Evolutionary conservation across 1,140 invertebrate genomes (phyloP).

Genomic region (Pteromalus puparum): DNA sequence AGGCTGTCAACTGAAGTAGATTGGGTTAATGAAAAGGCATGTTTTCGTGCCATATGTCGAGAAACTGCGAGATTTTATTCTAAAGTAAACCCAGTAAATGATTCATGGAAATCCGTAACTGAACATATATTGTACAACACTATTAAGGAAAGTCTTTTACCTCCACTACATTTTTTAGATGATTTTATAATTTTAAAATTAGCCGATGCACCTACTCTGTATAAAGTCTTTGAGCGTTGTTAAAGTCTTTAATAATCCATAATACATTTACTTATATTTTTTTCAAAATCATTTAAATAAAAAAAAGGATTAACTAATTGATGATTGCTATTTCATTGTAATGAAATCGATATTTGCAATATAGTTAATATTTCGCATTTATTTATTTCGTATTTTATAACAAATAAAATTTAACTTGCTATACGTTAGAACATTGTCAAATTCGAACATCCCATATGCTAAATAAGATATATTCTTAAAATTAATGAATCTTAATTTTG

Average conservation of each 20-base stretch:
- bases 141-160: slow-evolving; percentile 87
- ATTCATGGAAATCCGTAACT: slow-evolving; percentile 83
- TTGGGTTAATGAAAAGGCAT: slow-evolving; percentile 90
- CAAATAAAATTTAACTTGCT: slow-evolving; percentile 42
- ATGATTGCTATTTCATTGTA: not conserved
- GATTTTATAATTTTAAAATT: slow-evolving; percentile 88
- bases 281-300: not conserved
- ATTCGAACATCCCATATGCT: too few species aligned
- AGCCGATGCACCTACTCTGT: slow-evolving; percentile 89
- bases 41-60: slow-evolving; percentile 88
- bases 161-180: slow-evolving; percentile 83
- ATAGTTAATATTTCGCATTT: slow-evolving; percentile 8
- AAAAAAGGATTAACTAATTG: not conserved
- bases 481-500: slow-evolving; percentile 20
- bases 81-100: slow-evolving; percentile 74
- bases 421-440: slow-evolving; percentile 25
- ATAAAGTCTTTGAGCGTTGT: slow-evolving; percentile 98
- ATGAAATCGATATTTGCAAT: not conserved
- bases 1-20: slow-evolving; percentile 92
- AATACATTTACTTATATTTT: not conserved
- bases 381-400: too few species aligned
- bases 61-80: slow-evolving; percentile 93
- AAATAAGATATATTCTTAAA: slow-evolving; percentile 23
- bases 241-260: slow-evolving; percentile 70
- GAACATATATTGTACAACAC: slow-evolving; percentile 91